Percentiles rank a stretch among this genome's conserved stretches.
Conservation (phyloP, 2,113 vertebrate genomes). For the Protomyctophum bolini region DNA sequence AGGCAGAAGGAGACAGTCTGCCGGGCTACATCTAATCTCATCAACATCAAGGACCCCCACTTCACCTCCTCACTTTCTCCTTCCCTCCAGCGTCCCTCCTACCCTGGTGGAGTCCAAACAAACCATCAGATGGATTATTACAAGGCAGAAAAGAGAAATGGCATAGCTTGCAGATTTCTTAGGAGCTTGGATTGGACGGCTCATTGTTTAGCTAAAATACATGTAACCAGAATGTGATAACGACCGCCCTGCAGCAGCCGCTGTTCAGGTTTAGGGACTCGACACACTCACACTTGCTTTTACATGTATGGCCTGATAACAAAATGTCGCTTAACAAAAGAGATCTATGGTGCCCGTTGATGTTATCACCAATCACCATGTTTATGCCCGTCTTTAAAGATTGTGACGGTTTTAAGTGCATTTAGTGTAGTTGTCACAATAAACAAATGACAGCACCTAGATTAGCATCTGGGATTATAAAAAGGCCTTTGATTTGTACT, state of each 20-base stretch:
- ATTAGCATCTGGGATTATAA: conserved; percentile 20
- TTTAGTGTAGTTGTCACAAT: conserved; percentile 38
- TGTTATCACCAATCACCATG: conserved; percentile 69
- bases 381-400: conserved; percentile 61
- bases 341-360: conserved; percentile 54
- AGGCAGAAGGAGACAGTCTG: conserved; percentile 92
- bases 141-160: conserved; percentile 72
- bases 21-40: conserved; percentile 94
- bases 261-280: no score
- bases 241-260: conserved; percentile 38
- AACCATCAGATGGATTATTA: conserved; percentile 78
- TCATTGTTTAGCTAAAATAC: conserved; percentile 68
- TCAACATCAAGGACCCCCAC: conserved; percentile 85
- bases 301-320: conserved; percentile 40
- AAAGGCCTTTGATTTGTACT: background rate
- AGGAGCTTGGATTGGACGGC: conserved; percentile 54
- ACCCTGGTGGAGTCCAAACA: conserved; percentile 72
- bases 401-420: conserved; percentile 33
- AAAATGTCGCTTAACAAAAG: conserved; percentile 52
- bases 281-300: conserved; percentile 46
- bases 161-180: conserved; percentile 66
- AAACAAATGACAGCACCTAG: conserved; percentile 38
- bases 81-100: conserved; percentile 71
- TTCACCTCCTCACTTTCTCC: conserved; percentile 85
- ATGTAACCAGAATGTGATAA: conserved; percentile 70